These are phyloP conservation scores for Trichacis sp. DNA, from an alignment of 2,888 invertebrate genomes.

Conservation along the genomic window DNA sequence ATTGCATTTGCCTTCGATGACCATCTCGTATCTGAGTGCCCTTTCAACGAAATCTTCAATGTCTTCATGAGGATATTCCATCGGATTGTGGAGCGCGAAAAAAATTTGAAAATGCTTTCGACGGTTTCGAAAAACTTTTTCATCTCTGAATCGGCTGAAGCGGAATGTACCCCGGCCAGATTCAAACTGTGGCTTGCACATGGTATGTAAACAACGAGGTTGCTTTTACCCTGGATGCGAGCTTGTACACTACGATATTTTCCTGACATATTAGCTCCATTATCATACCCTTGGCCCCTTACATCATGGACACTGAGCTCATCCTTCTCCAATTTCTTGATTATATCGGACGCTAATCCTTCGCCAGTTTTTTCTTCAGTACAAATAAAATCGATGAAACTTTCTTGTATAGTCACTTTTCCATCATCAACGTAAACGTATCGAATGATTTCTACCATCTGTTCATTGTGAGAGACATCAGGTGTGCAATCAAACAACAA, in stretches of 20 bases:
- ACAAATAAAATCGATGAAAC: no score
- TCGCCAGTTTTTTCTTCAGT: no score
- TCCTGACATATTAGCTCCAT: slow-evolving; percentile 20
- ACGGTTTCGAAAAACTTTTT: slow-evolving; percentile 23
- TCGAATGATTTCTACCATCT: no score
- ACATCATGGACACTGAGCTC: not conserved
- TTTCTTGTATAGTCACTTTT: no score
- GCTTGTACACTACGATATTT: slow-evolving; percentile 9
- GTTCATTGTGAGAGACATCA: no score
- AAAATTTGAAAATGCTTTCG: slow-evolving; percentile 17
- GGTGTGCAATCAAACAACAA: no score
- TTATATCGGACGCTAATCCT: no score
- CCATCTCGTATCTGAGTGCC: slow-evolving; percentile 11
- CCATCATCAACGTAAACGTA: no score
- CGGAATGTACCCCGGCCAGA: slow-evolving; percentile 19
- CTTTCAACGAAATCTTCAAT: not conserved
- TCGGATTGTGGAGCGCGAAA: slow-evolving; percentile 17
- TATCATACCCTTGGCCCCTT: slow-evolving; percentile 18
- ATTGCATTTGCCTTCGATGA: slow-evolving; percentile 8
- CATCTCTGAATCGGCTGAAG: not conserved
- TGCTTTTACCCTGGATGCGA: slow-evolving; percentile 9
- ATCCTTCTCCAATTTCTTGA: slow-evolving; percentile 4
- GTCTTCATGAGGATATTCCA: slow-evolving; percentile 16
- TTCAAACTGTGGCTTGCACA: slow-evolving; percentile 17
- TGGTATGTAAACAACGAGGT: slow-evolving; percentile 10